phyloP scores from a whole-genome alignment of 2,797 vertebrate species.

The Paguma larvata region DNA sequence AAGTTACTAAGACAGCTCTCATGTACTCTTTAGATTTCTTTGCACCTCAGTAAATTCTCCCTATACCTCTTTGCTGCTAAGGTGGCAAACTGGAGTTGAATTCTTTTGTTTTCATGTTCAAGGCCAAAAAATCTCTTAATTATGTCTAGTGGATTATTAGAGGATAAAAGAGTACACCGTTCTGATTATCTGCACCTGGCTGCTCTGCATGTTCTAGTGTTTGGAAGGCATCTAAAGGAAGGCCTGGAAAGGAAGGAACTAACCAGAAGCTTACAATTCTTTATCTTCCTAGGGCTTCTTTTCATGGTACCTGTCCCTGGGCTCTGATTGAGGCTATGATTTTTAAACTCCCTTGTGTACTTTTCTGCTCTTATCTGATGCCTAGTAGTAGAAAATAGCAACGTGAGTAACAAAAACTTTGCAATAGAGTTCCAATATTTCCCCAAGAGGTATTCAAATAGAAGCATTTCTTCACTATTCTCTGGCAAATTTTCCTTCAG shows the following conservation, averaged over 20 bases:
- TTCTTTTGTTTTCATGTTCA: conserved; percentile 39
- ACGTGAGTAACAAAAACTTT: conserved; percentile 54
- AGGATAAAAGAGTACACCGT: background rate
- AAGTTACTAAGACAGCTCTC: conserved; percentile 56
- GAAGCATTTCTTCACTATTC: conserved; percentile 65
- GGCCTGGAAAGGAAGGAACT: background rate
- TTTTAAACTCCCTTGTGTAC: conserved; percentile 51
- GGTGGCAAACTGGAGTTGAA: conserved; percentile 19
- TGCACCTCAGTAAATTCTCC: conserved; percentile 38
- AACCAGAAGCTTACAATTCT: conserved; percentile 5
- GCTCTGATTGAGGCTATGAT: conserved; percentile 49
- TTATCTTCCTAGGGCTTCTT: conserved; percentile 24
- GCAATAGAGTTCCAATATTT: conserved; percentile 47
- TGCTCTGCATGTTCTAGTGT: conserved; percentile 49
- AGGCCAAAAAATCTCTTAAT: conserved; percentile 48
- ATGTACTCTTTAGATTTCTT: conserved; percentile 38
- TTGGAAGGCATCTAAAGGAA: conserved; percentile 57
- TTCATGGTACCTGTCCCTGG: conserved; percentile 39
- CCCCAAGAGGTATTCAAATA: conserved; percentile 59
- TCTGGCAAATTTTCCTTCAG: background rate
- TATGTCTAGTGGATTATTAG: background rate
- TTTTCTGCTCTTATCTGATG: conserved; percentile 51
- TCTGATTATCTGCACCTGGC: conserved; percentile 14
- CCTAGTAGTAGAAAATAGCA: conserved; percentile 54
- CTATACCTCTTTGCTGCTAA: background rate